These are phyloP conservation scores for Rhincodon typus DNA, from an alignment of 2,797 vertebrate species.

Conservation along the genomic window DNA sequence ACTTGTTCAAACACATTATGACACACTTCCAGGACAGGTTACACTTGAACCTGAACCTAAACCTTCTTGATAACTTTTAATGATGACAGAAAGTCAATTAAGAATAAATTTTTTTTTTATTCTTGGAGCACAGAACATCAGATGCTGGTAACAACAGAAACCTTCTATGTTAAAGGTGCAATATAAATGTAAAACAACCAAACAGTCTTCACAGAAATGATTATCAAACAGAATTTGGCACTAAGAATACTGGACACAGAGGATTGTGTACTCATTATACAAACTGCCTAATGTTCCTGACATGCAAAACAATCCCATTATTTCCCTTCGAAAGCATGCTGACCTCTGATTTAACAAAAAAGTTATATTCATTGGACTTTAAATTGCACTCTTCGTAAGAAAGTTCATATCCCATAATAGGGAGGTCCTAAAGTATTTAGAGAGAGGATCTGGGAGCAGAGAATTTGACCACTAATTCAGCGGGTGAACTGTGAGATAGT, in stretches of 20 bases:
- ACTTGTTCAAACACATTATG: too few relatives aligned
- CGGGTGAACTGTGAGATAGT: not conserved
- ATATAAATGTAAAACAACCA: not conserved
- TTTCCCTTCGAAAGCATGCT: not conserved
- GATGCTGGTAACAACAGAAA: not conserved
- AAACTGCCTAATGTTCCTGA: not conserved
- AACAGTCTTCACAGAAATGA: not conserved
- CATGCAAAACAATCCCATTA: not conserved
- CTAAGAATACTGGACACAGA: not conserved
- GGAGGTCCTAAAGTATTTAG: not conserved
- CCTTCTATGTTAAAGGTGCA: not conserved
- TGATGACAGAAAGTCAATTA: not conserved
- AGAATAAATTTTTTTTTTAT: not conserved
- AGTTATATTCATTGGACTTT: not conserved
- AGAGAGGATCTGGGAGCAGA: not conserved
- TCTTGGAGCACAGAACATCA: not conserved
- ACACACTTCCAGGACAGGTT: too few relatives aligned
- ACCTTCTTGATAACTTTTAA: not conserved
- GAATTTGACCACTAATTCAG: not conserved
- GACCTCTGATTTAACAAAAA: not conserved
- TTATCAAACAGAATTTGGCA: not conserved
- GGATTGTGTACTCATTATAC: not conserved
- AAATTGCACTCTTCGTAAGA: not conserved
- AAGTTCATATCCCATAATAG: not conserved
- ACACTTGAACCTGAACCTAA: too few relatives aligned